Evolutionary conservation across 2,888 invertebrate species (phyloP), one percentile per base, ranked within the genome.

Genomic region (Drosophila buzzatii): DNA sequence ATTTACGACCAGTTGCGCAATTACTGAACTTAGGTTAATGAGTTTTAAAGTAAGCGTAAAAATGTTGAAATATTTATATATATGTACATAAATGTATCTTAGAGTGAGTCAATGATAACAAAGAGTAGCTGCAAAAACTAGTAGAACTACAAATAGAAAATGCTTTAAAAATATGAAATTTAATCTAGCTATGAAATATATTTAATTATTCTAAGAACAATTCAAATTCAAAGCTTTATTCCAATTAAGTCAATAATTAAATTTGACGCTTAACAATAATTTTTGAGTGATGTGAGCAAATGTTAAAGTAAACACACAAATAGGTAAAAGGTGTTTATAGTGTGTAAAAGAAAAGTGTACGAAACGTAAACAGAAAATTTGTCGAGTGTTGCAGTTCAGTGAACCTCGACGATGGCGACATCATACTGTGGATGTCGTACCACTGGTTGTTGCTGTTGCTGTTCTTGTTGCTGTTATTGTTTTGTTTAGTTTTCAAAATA

Each of bases 401-500:
- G 88, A 88, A 76, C 85, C 73, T 66, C 66, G 52, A 68, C 60
- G 63, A 35, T 60, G 58, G 59, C 69, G 47, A 78, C 82, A 78
- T 85, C 87, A 87, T 70, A 67, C 37, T 23, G 35, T 75, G 65
- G 78, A 81, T 87, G 70, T 79, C 57, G 70, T 69, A 23, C 66
- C 42, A 44, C 10, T 49, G 14, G 27, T 14, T 47, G 20, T 45
- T 56, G 35, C 44, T 47, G 31, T 23, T 44, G 35, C 45, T 49
- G 31, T 51, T 55, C 20, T n/a, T 49, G 31, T 47, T 55, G 23
- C 12, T 55, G 31, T 55, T 47, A 27, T 49, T 56, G 39, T 59
- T 58, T 66, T 79, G 69, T 82, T 76, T 73, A 73, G 81, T 63
- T 82, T 82, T 73, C 60, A 66, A 86, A 82, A 86, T 76, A 81